A percentile compares a stretch with the other conserved stretches of the same genome.
Conservation (phyloP, 2,797 vertebrate species). For the Gymnoscopelus microlampas region DNA sequence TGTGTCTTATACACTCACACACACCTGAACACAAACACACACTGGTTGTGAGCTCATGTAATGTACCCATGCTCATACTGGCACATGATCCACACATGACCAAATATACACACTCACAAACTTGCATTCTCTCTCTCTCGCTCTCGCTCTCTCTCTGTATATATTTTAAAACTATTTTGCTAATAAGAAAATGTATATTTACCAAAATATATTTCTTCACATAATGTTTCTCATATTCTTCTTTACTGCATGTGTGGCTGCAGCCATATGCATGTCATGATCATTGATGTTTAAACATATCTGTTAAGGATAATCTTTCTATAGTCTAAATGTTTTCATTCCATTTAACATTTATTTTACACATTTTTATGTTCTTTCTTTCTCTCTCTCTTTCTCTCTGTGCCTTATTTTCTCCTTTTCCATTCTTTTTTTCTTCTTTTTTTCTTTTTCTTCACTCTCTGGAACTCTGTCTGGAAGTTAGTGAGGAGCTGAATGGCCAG, state of each 20-base stretch:
- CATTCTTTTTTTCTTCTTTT: background rate
- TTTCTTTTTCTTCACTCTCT: conserved; percentile 24
- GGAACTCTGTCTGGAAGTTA: conserved; percentile 47
- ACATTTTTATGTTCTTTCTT: conserved; percentile 28
- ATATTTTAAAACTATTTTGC: no score
- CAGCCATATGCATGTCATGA: no score
- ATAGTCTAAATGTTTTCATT: background rate
- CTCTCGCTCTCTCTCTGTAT: conserved; percentile 50
- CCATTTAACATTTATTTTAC: background rate
- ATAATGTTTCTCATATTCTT: no score
- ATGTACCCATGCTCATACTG: no score
- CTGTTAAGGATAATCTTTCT: no score
- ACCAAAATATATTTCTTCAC: no score
- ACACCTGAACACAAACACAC: background rate
- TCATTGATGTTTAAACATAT: no score
- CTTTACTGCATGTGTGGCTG: no score
- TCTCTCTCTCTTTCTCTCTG: conserved; percentile 56
- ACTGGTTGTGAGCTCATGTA: background rate
- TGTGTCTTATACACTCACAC: conserved; percentile 55
- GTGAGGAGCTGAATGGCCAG: conserved; percentile 66
- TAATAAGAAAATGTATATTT: no score
- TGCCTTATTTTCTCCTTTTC: conserved; percentile 13
- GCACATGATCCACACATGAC: no score
- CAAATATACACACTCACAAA: background rate
- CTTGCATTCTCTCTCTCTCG: conserved; percentile 26